Percentiles rank a stretch among this genome's conserved stretches.
Evolutionary conservation across 2,888 invertebrate genomes (phyloP).

Genomic region (Philaethria dido): DNA sequence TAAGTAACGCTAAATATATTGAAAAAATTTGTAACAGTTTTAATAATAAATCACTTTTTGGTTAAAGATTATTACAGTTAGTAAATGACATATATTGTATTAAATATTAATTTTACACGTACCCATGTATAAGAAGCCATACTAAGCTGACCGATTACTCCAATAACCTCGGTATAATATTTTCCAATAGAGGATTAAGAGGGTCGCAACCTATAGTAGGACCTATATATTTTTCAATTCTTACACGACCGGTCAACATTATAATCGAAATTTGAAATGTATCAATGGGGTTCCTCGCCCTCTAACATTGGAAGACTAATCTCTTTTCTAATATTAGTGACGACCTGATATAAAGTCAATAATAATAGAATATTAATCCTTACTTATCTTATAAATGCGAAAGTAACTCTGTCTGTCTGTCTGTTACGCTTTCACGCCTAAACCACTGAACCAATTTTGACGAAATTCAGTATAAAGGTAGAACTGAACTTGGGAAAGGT

Average conservation of each 20-base stretch:
- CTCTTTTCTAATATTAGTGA: slow-evolving; percentile 60
- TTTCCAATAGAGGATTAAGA: slow-evolving; percentile 21
- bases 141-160: slow-evolving; percentile 11
- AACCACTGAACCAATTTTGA: no score
- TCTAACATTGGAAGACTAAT: slow-evolving; percentile 60
- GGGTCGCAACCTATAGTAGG: slow-evolving; percentile 7
- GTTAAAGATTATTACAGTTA: not conserved
- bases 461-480: no score
- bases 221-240: slow-evolving; percentile 28
- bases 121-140: slow-evolving; percentile 6
- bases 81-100: not conserved
- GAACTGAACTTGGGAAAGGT: no score
- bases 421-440: no score
- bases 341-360: slow-evolving; percentile 63
- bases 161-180: slow-evolving; percentile 18
- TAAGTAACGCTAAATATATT: not conserved
- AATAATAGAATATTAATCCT: slow-evolving; percentile 75
- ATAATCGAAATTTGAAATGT: slow-evolving; percentile 32
- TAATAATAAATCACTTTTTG: not conserved
- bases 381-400: no score
- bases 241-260: slow-evolving; percentile 29
- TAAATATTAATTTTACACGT: not conserved
- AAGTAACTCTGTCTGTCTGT: no score
- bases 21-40: not conserved
- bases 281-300: slow-evolving; percentile 32